Conservation (phyloP, 2,113 vertebrate genomes). For the Salvelinus alpinus region DNA sequence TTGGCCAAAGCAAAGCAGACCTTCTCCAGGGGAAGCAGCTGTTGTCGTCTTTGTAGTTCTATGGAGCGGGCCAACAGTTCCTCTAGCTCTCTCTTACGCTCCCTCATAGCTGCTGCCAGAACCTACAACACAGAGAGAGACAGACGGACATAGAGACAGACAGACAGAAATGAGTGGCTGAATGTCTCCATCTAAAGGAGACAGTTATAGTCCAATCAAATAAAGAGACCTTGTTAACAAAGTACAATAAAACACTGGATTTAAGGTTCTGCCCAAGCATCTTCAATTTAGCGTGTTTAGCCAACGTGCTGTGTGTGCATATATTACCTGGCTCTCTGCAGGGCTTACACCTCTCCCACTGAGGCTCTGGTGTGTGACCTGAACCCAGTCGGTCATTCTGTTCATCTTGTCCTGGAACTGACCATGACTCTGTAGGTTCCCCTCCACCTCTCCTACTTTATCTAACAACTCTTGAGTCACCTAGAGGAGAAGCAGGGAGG, state of each 20-base stretch:
- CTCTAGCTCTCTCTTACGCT: slow-evolving; percentile 74
- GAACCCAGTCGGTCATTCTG: slow-evolving; percentile 70
- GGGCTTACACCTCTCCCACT: slow-evolving; percentile 54
- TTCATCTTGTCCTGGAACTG: slow-evolving; percentile 74
- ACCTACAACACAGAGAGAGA: slow-evolving; percentile 45
- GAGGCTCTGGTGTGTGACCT: slow-evolving; percentile 68
- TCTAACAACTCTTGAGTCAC: slow-evolving; percentile 80
- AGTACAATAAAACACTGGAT: background rate
- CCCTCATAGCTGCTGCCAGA: slow-evolving; percentile 72
- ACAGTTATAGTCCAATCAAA: background rate
- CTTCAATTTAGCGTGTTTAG: background rate
- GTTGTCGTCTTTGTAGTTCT: slow-evolving; percentile 74
- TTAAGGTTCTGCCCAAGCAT: background rate
- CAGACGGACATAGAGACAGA: background rate
- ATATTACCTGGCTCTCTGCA: slow-evolving; percentile 68
- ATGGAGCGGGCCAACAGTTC: slow-evolving; percentile 72
- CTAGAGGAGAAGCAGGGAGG: slow-evolving; percentile 49
- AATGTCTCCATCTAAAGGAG: too few species aligned
- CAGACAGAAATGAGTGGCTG: background rate
- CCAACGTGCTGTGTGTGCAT: background rate
- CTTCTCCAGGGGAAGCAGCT: slow-evolving; percentile 76
- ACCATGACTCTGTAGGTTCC: slow-evolving; percentile 66
- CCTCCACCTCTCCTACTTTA: slow-evolving; percentile 77
- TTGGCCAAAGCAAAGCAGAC: slow-evolving; percentile 40
- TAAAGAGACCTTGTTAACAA: background rate